A percentile compares a stretch with the other conserved stretches of the same genome.
Evolutionary conservation across 2,888 invertebrate genomes (phyloP).

Genomic region (Philopedon plagiatum): DNA sequence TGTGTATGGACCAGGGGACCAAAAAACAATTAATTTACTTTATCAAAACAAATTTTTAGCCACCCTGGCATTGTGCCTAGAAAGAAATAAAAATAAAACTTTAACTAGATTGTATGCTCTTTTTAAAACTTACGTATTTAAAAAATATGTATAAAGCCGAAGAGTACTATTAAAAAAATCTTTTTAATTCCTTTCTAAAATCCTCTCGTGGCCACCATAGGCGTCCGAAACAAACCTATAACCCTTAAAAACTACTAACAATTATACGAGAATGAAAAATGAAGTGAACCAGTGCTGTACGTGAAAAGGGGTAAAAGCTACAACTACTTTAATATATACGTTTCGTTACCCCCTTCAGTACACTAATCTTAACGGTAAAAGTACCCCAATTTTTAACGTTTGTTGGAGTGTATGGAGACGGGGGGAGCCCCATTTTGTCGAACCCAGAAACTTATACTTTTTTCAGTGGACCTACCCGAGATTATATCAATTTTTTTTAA

Average conservation of each 20-base stretch:
- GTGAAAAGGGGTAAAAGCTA: conserved; percentile 10
- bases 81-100: conserved; percentile 17
- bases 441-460: neutral
- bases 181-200: conserved; percentile 8
- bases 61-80: neutral
- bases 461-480: neutral
- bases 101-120: no score
- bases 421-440: conserved; percentile 20
- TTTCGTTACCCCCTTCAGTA: conserved; percentile 11
- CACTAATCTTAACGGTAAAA: conserved; percentile 26
- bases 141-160: no score
- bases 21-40: neutral
- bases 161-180: no score
- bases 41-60: neutral
- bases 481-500: neutral
- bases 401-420: conserved; percentile 30
- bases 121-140: no score
- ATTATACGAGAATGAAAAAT: conserved; percentile 31
- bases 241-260: conserved; percentile 34
- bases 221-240: conserved; percentile 27
- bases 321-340: conserved; percentile 7
- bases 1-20: neutral
- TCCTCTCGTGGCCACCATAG: conserved; percentile 3
- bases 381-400: conserved; percentile 44
- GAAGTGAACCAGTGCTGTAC: conserved; percentile 41